Percentiles rank a stretch among this genome's conserved stretches.
phyloP scores from a whole-genome alignment of 2,888 invertebrate species.

The Agonopterix arenella region DNA sequence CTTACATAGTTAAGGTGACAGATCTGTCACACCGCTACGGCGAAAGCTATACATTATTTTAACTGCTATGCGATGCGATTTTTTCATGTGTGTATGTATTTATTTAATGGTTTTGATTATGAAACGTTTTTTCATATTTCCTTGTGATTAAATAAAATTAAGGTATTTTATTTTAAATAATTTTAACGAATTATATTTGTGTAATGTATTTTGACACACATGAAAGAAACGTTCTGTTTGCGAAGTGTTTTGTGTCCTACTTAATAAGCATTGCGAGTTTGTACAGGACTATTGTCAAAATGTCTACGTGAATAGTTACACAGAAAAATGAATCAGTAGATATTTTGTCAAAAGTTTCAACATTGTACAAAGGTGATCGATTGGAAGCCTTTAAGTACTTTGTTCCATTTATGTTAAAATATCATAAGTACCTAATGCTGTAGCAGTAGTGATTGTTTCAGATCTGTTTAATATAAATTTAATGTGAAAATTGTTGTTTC shows the following conservation, averaged over 20 bases:
- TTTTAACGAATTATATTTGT: too few species aligned
- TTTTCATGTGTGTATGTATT: slow-evolving; percentile 31
- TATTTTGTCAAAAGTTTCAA: too few species aligned
- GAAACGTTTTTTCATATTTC: too few species aligned
- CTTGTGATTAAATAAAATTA: too few species aligned
- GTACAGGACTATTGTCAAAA: too few species aligned
- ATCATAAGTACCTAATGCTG: slow-evolving; percentile 21
- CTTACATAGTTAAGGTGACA: slow-evolving; percentile 57
- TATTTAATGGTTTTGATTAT: too few species aligned
- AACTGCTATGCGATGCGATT: slow-evolving; percentile 46
- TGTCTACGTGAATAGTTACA: too few species aligned
- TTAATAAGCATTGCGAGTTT: too few species aligned
- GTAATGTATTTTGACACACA: neutral
- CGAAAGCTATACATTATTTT: slow-evolving; percentile 29
- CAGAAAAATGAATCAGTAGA: too few species aligned
- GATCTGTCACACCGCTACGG: slow-evolving; percentile 66
- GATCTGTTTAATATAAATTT: slow-evolving; percentile 75
- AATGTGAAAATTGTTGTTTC: slow-evolving; percentile 70
- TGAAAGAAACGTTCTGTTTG: slow-evolving; percentile 12
- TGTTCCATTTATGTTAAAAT: neutral
- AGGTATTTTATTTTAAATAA: too few species aligned
- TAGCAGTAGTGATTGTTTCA: slow-evolving; percentile 53
- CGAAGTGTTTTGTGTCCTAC: slow-evolving; percentile 24
- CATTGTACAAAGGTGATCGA: too few species aligned
- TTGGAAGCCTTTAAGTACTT: too few species aligned